These are phyloP conservation scores for Poeciliopsis occidentalis DNA, from an alignment of 2,113 vertebrate genomes.

Conservation along the genomic window DNA sequence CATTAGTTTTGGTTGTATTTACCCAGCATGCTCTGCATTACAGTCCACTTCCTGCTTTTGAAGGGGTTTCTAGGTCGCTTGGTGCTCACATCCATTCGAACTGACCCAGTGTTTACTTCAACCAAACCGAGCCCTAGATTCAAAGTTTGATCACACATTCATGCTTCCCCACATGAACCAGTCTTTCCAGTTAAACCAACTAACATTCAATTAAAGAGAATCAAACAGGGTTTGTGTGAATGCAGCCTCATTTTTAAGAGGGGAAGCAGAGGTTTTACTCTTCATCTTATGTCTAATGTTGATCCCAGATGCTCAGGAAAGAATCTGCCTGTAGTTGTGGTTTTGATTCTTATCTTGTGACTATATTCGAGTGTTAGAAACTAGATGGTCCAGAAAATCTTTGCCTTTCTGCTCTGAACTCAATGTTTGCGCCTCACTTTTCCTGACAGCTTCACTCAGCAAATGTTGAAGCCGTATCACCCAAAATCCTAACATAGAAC, in stretches of 20 bases:
- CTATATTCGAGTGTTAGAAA: not conserved
- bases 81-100: too few relatives aligned
- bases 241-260: not conserved
- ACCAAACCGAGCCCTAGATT: too few relatives aligned
- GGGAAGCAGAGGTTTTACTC: not conserved
- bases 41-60: too few relatives aligned
- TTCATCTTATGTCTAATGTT: not conserved
- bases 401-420: not conserved
- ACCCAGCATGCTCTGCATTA: too few relatives aligned
- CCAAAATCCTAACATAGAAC: not conserved
- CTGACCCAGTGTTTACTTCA: too few relatives aligned
- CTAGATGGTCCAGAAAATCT: not conserved
- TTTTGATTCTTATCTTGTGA: not conserved
- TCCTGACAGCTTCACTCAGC: constrained; percentile 8
- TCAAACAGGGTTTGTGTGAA: too few relatives aligned
- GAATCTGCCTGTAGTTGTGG: not conserved
- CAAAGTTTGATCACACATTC: too few relatives aligned
- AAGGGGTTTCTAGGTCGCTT: too few relatives aligned
- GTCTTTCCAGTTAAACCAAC: too few relatives aligned
- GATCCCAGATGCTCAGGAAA: not conserved
- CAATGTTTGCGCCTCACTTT: constrained; percentile 7
- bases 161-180: too few relatives aligned
- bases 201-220: too few relatives aligned
- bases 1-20: too few relatives aligned
- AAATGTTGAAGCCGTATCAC: not conserved